A percentile compares a stretch with the other conserved stretches of the same genome.
Evolutionary conservation across 1,140 invertebrate species (phyloP).

Genomic region (Penaeus japonicus): DNA sequence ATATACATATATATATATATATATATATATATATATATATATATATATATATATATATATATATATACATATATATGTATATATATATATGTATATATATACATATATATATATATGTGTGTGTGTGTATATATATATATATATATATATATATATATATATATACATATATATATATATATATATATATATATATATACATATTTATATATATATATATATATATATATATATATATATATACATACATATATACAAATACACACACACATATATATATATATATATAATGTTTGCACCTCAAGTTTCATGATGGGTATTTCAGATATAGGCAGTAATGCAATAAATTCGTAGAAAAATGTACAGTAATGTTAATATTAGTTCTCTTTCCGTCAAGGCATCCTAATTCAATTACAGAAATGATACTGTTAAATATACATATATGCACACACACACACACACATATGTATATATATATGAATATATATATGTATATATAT

Average conservation of each 20-base stretch:
- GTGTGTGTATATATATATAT: not conserved
- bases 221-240: not conserved
- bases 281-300: not conserved
- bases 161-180: not conserved
- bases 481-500: constrained; percentile 1
- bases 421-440: not conserved
- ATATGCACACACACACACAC: not conserved
- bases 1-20: constrained; percentile 18
- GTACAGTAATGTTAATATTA: too few species aligned
- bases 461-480: not conserved
- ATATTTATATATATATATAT: constrained; percentile 8
- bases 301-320: not conserved
- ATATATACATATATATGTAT: not conserved
- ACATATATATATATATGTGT: not conserved
- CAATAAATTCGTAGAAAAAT: too few species aligned
- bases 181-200: not conserved
- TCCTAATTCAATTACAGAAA: too few species aligned
- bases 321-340: not conserved
- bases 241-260: not conserved
- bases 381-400: not conserved
- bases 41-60: constrained; percentile 22
- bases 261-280: not conserved
- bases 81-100: not conserved
- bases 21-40: constrained; percentile 9
- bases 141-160: not conserved